Conservation (phyloP, 2,888 invertebrate genomes). For the Eutolmus rufibarbis region DNA sequence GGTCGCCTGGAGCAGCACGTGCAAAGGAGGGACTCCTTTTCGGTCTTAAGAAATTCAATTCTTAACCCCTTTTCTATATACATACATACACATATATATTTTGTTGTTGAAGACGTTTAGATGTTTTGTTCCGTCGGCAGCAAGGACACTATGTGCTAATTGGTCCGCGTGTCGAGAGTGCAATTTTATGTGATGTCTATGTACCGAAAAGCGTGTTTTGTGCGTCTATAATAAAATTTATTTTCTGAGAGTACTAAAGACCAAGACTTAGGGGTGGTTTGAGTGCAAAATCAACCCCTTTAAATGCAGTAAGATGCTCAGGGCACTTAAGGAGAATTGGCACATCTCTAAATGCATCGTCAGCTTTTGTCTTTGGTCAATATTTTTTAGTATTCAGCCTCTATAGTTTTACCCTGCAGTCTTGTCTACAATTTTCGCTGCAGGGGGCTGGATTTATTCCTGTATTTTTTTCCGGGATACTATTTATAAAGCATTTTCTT, state of each 20-base stretch:
- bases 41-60: neutral
- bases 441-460: neutral
- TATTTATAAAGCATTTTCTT: neutral
- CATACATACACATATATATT: neutral
- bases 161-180: neutral
- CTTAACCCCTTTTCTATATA: neutral
- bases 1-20: neutral
- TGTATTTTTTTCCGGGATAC: neutral
- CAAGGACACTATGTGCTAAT: slow-evolving; percentile 35
- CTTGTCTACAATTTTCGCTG: neutral
- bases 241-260: neutral
- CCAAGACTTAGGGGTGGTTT: neutral
- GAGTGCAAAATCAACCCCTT: neutral
- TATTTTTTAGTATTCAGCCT: neutral
- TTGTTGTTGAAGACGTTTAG: neutral
- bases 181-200: neutral
- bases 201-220: neutral
- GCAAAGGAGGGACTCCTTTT: neutral
- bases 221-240: neutral
- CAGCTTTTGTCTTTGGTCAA: neutral
- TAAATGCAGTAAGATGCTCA: neutral
- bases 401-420: neutral
- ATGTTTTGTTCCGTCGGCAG: neutral
- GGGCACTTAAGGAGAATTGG: neutral
- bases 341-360: neutral